phyloP scores from a whole-genome alignment of 1,140 invertebrate genomes.

The Odontomachus brunneus region DNA sequence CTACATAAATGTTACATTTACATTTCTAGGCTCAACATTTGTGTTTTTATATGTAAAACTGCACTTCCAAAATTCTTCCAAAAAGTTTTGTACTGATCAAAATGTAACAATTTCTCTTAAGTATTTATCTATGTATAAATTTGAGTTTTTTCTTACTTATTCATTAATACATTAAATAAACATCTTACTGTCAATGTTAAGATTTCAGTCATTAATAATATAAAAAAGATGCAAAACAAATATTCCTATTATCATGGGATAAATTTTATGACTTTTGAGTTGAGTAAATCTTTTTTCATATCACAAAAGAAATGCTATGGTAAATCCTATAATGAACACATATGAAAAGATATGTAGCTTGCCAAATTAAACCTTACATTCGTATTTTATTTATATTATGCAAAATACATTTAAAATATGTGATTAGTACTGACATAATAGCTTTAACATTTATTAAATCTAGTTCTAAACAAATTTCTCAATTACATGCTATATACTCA shows the following conservation, averaged over 20 bases:
- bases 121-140: background rate
- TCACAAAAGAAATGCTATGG: conserved; percentile 2
- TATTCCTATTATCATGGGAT: background rate
- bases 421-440: too few relatives aligned
- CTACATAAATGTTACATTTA: conserved; percentile 10
- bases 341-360: background rate
- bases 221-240: background rate
- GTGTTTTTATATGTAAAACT: background rate
- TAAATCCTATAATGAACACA: background rate
- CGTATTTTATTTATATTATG: conserved; percentile 32
- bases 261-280: too few relatives aligned
- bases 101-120: conserved; percentile 9
- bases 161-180: background rate
- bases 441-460: too few relatives aligned
- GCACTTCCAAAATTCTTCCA: background rate
- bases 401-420: conserved; percentile 38
- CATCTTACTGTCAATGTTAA: too few relatives aligned
- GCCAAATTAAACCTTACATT: conserved; percentile 11
- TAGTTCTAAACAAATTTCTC: too few relatives aligned
- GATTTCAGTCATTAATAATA: background rate
- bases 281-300: background rate
- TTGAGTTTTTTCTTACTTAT: background rate
- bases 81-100: conserved; percentile 8
- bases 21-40: background rate
- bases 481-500: too few relatives aligned